These are phyloP conservation scores for Ectemnius lituratus DNA, from an alignment of 2,888 invertebrate genomes.

Conservation along the genomic window DNA sequence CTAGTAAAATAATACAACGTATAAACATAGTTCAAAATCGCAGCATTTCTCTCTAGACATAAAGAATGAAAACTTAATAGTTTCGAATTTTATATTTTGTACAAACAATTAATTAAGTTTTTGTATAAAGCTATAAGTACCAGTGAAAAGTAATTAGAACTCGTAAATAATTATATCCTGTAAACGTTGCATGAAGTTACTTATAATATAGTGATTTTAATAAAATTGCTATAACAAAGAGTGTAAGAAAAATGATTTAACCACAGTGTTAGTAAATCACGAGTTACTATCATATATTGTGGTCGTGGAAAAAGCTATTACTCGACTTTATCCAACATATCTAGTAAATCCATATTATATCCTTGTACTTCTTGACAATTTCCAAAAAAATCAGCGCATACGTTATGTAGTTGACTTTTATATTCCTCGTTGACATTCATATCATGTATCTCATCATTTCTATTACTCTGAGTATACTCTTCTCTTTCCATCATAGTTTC, in stretches of 20 bases:
- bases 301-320: slow-evolving; percentile 32
- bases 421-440: slow-evolving; percentile 60
- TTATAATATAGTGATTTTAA: too few relatives aligned
- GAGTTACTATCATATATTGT: background rate
- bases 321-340: slow-evolving; percentile 69
- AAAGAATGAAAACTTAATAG: too few relatives aligned
- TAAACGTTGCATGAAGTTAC: too few relatives aligned
- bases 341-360: slow-evolving; percentile 65
- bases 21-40: too few relatives aligned
- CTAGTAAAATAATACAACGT: slow-evolving; percentile 27
- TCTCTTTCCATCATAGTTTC: slow-evolving; percentile 43
- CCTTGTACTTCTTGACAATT: slow-evolving; percentile 55
- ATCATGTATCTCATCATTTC: slow-evolving; percentile 33
- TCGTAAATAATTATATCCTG: background rate
- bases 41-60: too few relatives aligned
- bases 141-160: background rate
- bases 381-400: slow-evolving; percentile 66
- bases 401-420: slow-evolving; percentile 58
- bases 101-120: slow-evolving; percentile 13
- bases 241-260: slow-evolving; percentile 3
- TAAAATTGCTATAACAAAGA: too few relatives aligned
- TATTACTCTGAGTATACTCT: slow-evolving; percentile 18
- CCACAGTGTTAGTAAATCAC: too few relatives aligned
- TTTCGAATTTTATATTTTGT: background rate
- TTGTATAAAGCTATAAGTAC: background rate